Evolutionary conservation across 2,113 vertebrate species (phyloP).

Genomic region (Limnothrissa miodon): DNA sequence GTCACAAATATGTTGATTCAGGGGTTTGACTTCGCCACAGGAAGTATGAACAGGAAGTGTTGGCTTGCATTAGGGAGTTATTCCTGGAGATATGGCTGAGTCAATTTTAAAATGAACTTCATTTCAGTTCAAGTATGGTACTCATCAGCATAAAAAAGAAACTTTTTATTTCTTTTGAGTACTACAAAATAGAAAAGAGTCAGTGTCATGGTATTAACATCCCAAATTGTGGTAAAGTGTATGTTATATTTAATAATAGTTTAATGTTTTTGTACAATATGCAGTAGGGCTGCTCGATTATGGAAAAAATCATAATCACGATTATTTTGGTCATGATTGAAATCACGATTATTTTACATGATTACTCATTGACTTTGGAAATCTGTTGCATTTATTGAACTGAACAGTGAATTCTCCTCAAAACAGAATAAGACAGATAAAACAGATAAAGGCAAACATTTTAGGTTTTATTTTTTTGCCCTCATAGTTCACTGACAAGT

Average conservation of each 20-base stretch:
- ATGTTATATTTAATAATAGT: background rate
- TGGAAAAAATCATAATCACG: too few species aligned
- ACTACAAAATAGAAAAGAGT: background rate
- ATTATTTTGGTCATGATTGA: too few species aligned
- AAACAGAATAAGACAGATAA: too few species aligned
- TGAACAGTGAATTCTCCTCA: too few species aligned
- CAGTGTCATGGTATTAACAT: too few species aligned
- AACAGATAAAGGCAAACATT: too few species aligned
- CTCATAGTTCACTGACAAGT: too few species aligned
- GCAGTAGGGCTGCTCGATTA: too few species aligned
- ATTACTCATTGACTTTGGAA: too few species aligned
- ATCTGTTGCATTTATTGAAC: too few species aligned
- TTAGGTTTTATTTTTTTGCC: too few species aligned
- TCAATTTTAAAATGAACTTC: background rate
- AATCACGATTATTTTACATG: too few species aligned
- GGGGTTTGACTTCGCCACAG: slow-evolving; percentile 32
- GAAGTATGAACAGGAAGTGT: slow-evolving; percentile 57
- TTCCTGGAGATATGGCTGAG: background rate
- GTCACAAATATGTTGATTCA: background rate
- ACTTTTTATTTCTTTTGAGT: background rate
- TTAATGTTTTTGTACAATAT: background rate
- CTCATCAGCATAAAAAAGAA: background rate
- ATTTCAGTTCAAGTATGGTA: background rate
- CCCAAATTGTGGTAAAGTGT: background rate
- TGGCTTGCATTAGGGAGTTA: background rate